Evolutionary conservation across 1,140 invertebrate genomes (phyloP).

Genomic region (Drosophila repletoides): DNA sequence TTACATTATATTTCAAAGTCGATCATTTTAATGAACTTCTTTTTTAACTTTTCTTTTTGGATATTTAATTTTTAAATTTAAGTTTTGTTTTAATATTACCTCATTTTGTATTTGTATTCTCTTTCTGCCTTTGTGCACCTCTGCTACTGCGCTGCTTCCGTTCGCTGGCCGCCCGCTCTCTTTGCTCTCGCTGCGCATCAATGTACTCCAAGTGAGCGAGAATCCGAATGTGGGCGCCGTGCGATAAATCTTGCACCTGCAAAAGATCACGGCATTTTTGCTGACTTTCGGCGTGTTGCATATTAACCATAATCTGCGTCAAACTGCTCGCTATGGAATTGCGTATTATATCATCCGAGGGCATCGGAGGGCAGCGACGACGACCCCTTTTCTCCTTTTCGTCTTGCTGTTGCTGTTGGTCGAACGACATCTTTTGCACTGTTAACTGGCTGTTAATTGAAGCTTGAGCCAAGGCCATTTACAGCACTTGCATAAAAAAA

Average conservation of each 20-base stretch:
- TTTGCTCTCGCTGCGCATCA: constrained; percentile 32
- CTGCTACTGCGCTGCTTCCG: neutral
- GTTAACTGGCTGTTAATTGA: neutral
- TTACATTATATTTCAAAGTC: too few species aligned
- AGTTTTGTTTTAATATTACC: neutral
- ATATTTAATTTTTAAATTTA: too few species aligned
- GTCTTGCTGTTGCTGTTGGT: neutral
- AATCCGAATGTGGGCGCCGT: constrained; percentile 28
- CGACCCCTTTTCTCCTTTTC: neutral
- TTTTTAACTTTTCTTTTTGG: too few species aligned
- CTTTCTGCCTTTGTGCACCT: neutral
- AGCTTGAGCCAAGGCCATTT: neutral
- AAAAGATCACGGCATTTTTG: constrained; percentile 50
- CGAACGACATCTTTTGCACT: constrained; percentile 23
- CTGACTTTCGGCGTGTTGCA: constrained; percentile 22
- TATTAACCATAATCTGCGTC: constrained; percentile 60
- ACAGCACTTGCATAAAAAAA: too few species aligned
- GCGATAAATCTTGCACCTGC: constrained; percentile 37
- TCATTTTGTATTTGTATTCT: neutral
- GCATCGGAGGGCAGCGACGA: constrained; percentile 23
- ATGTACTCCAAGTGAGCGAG: constrained; percentile 37
- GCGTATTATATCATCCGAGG: constrained; percentile 49
- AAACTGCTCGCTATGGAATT: constrained; percentile 55
- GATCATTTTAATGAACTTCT: too few species aligned
- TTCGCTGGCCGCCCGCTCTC: neutral